phyloP scores from a whole-genome alignment of 2,888 invertebrate genomes.

The Litoditis marina region DNA sequence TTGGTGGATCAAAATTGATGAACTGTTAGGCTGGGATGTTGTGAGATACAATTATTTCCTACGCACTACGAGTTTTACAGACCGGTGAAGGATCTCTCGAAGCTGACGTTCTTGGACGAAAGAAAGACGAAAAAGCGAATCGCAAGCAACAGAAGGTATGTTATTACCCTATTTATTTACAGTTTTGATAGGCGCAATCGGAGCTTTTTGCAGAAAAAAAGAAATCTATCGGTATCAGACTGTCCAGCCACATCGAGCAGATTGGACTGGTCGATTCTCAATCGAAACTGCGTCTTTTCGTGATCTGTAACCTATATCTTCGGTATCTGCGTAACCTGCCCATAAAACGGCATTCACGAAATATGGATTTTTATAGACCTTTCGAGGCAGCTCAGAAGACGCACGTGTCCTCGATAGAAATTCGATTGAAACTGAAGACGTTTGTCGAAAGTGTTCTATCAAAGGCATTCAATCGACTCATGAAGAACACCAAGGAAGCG shows the following conservation, averaged over 20 bases:
- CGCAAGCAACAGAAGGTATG: slow-evolving; percentile 21
- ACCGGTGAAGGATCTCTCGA: slow-evolving; percentile 32
- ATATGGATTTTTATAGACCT: slow-evolving; percentile 11
- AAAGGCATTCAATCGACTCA: slow-evolving; percentile 86
- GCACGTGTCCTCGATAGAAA: slow-evolving; percentile 81
- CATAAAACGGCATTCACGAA: too few relatives aligned
- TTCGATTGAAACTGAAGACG: slow-evolving; percentile 83
- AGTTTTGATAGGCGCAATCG: too few relatives aligned
- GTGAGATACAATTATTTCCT: too few relatives aligned
- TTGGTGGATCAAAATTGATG: too few relatives aligned
- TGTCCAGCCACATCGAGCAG: too few relatives aligned
- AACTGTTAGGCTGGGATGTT: too few relatives aligned
- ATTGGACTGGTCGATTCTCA: not conserved
- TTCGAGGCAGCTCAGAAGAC: slow-evolving; percentile 69
- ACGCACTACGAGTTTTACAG: too few relatives aligned
- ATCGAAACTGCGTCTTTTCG: not conserved
- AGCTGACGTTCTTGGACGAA: slow-evolving; percentile 38
- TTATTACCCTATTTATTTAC: not conserved
- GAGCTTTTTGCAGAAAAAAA: too few relatives aligned
- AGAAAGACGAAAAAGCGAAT: slow-evolving; percentile 61
- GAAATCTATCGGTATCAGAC: too few relatives aligned
- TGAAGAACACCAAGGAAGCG: slow-evolving; percentile 83
- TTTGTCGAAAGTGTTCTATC: slow-evolving; percentile 89
- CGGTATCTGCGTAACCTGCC: too few relatives aligned
- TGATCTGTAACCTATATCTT: too few relatives aligned